Evolutionary conservation across 2,797 vertebrate genomes (phyloP), one percentile per base, ranked within the genome.

Genomic region (Menidia menidia): DNA sequence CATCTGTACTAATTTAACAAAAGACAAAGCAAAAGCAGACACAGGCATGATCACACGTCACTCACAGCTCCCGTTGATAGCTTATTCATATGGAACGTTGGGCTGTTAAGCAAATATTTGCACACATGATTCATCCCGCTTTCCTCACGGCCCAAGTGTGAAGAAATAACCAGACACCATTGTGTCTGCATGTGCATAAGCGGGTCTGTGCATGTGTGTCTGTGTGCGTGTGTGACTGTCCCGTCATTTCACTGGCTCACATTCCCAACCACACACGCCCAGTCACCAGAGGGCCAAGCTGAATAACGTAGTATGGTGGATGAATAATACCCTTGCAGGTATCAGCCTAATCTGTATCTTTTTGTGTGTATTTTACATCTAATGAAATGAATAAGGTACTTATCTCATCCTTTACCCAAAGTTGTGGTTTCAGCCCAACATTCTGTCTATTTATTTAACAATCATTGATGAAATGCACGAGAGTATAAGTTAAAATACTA

Each of bases 151-250:
- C 79, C 78, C 30, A 43, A 61, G 63, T 75, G 68, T 80, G 81
- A 84, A 71, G 84, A 89, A 86, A 89, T 84, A 86, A 53, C 73
- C 84, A 87, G 81, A 88, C 82, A 88, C 67, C 60, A 82, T 83
- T 87, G 80, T 83, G 81, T 87, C 78, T 87, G 76, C 71, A 51
- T 50, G 44, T 67, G 47, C 72, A 16, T 56, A 19, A n/a, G 18
- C 10, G 35, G 7, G 35, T 59, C 64, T 64, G 41, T 73, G 35
- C 58, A 61, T 60, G 30, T 60, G 54, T 67, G 64, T 55, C 42
- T 64, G 39, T 35, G 42, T 51, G 39, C 19, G 32, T 60, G 32
- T 12, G 30, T 67, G 47, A 39, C 64, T 62, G 39, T 67, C 43
- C 4, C 0, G 9, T 81, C 68, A 84, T 84, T 87, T 78, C 79